Conservation (phyloP, 2,113 vertebrate species). For the Cettia cetti region DNA sequence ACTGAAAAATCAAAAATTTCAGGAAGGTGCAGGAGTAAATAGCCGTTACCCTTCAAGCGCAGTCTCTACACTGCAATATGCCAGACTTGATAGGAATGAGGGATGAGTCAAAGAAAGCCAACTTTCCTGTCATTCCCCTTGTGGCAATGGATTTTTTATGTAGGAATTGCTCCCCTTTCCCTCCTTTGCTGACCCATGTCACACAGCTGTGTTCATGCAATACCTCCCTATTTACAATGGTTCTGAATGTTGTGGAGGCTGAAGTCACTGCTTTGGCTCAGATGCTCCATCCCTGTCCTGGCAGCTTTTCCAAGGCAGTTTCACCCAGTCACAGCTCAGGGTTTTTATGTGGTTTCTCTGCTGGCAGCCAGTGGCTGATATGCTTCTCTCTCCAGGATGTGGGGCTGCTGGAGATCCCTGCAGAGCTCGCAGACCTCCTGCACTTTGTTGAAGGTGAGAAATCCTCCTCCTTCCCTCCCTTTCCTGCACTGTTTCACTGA, state of each 20-base stretch:
- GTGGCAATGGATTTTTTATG: background rate
- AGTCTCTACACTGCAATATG: background rate
- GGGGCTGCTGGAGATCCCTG: constrained; percentile 88
- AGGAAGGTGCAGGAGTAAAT: background rate
- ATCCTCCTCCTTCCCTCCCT: background rate
- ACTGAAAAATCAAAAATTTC: background rate
- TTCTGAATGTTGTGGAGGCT: background rate
- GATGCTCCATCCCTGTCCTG: background rate
- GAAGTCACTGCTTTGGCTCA: background rate
- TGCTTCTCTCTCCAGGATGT: constrained; percentile 76
- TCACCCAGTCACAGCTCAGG: background rate
- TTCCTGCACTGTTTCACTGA: background rate
- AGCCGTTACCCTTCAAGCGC: background rate
- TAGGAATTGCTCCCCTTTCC: background rate
- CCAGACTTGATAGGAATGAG: background rate
- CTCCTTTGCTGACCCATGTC: background rate
- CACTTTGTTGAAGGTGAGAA: constrained; percentile 74
- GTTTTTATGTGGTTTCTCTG: background rate
- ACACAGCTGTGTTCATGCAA: background rate
- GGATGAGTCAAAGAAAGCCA: background rate
- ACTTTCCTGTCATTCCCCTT: background rate
- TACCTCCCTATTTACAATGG: background rate
- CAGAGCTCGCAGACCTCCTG: constrained; percentile 85
- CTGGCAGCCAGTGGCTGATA: background rate
- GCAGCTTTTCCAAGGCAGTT: background rate